phyloP scores from a whole-genome alignment of 2,797 vertebrate species.

The Anas flavirostris region DNA sequence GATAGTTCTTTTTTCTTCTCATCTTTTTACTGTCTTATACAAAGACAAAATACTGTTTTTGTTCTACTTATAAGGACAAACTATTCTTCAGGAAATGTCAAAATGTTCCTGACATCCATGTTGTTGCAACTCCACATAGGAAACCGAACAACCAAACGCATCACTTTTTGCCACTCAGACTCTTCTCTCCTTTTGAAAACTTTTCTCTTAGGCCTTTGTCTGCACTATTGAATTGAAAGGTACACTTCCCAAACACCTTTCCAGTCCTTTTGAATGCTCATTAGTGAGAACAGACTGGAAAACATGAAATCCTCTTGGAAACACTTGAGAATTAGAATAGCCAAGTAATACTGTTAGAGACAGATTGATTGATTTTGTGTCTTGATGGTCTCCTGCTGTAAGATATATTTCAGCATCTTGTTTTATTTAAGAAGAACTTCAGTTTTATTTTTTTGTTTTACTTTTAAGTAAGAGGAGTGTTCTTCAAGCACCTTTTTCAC shows the following conservation, averaged over 20 bases:
- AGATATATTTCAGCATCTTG: neutral
- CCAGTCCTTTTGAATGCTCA: neutral
- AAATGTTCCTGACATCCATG: neutral
- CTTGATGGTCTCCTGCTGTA: neutral
- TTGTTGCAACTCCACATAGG: neutral
- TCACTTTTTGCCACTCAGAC: neutral
- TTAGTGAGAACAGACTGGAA: neutral
- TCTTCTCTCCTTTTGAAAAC: neutral
- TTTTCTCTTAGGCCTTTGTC: neutral
- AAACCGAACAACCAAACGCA: neutral
- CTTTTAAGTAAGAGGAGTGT: neutral
- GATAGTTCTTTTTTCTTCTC: conserved; percentile 11
- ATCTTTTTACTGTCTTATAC: neutral
- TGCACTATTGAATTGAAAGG: neutral
- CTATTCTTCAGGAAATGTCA: conserved; percentile 13
- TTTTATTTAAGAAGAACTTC: neutral
- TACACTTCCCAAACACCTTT: neutral
- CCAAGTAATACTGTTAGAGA: neutral
- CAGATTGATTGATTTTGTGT: neutral
- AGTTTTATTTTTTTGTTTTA: neutral
- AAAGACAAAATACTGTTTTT: neutral
- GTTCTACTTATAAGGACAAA: conserved; percentile 19
- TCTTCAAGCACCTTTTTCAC: neutral
- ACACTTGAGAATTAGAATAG: neutral
- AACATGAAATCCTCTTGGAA: neutral